These are phyloP conservation scores for Ceratitis capitata DNA, from an alignment of 1,140 invertebrate genomes.

Conservation along the genomic window DNA sequence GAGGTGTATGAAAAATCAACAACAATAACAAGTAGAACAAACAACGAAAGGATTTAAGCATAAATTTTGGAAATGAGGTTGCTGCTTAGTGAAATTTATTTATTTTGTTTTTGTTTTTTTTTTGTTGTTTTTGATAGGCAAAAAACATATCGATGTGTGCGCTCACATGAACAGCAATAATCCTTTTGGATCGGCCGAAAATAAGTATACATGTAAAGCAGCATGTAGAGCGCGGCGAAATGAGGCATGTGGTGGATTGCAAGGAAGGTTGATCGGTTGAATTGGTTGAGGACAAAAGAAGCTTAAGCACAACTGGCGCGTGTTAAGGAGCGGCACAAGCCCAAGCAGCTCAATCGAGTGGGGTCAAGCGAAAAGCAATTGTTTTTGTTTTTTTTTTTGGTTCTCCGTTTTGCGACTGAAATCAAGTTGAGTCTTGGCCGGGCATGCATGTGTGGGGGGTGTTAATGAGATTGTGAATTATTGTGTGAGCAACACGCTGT, in stretches of 20 bases:
- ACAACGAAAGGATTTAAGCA: neutral
- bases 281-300: neutral
- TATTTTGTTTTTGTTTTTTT: no score
- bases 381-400: neutral
- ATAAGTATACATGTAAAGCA: neutral
- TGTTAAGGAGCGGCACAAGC: neutral
- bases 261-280: neutral
- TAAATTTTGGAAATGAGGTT: neutral
- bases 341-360: neutral
- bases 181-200: neutral
- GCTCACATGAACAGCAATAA: conserved; percentile 8
- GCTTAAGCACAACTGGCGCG: neutral
- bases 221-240: neutral
- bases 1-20: neutral
- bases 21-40: neutral
- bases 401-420: neutral
- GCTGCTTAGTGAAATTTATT: neutral
- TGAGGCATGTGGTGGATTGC: neutral
- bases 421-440: neutral
- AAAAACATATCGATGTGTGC: neutral
- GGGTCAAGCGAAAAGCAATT: neutral
- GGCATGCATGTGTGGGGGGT: neutral
- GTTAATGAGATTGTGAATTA: neutral
- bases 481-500: neutral
- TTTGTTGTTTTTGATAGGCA: no score